Conservation (phyloP, 2,888 invertebrate species). For the Anoncus sp. region DNA sequence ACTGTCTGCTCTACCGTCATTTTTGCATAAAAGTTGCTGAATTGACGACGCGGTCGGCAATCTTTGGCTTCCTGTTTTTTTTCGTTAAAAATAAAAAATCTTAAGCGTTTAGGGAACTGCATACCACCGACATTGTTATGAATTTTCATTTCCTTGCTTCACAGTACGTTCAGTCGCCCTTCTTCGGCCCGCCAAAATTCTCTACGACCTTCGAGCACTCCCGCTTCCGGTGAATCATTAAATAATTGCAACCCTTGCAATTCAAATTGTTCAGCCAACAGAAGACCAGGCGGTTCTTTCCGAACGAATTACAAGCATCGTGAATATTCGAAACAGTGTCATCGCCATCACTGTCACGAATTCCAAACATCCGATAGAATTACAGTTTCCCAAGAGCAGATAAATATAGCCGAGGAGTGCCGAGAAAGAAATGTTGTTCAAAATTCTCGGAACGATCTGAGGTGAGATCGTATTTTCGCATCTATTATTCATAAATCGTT, state of each 20-base stretch:
- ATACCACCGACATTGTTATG: no score
- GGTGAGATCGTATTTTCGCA: constrained; percentile 54
- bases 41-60: no score
- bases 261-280: constrained; percentile 22
- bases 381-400: constrained; percentile 6
- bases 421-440: constrained; percentile 39
- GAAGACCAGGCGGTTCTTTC: constrained; percentile 58
- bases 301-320: constrained; percentile 31
- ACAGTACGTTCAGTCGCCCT: constrained; percentile 62
- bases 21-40: no score
- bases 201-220: constrained; percentile 58
- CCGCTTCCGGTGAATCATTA: constrained; percentile 42
- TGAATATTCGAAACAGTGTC: constrained; percentile 36
- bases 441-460: constrained; percentile 50
- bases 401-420: constrained; percentile 36
- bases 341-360: constrained; percentile 47
- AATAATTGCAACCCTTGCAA: constrained; percentile 19
- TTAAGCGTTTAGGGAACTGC: no score
- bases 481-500: constrained; percentile 8
- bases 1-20: no score
- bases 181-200: constrained; percentile 31
- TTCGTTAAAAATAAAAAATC: background rate
- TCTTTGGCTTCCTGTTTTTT: no score
- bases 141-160: constrained; percentile 2
- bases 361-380: constrained; percentile 25